Evolutionary conservation across 2,797 vertebrate species (phyloP).

Genomic region (Pseudotriccus pelzelni): DNA sequence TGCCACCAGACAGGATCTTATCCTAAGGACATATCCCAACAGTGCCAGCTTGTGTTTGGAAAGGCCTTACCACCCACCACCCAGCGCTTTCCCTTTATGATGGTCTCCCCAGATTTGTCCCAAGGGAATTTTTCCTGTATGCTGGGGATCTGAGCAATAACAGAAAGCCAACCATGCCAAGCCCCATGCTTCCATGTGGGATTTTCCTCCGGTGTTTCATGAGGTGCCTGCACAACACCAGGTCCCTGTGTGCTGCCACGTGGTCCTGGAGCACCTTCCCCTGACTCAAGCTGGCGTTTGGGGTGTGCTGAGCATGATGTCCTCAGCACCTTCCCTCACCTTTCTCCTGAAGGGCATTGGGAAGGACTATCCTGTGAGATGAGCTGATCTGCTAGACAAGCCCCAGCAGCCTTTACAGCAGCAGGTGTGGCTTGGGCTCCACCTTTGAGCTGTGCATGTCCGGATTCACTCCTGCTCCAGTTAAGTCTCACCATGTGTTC

Average conservation of each 20-base stretch:
- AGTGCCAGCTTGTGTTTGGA: neutral
- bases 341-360: neutral
- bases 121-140: neutral
- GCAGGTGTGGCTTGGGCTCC: neutral
- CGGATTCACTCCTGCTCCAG: neutral
- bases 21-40: neutral
- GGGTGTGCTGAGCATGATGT: neutral
- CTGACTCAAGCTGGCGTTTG: neutral
- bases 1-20: neutral
- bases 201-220: neutral
- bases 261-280: neutral
- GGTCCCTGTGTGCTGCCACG: rapidly evolving
- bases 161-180: neutral
- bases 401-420: neutral
- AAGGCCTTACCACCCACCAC: neutral
- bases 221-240: rapidly evolving
- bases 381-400: neutral
- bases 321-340: neutral
- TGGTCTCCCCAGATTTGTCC: neutral
- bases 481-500: rapidly evolving
- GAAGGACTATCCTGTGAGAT: neutral
- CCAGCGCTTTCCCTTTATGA: neutral
- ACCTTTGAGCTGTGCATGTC: neutral
- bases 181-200: rapidly evolving
- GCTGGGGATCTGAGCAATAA: neutral